Conservation (phyloP, 1,140 invertebrate species). For the Lasioglossum baleicum region DNA sequence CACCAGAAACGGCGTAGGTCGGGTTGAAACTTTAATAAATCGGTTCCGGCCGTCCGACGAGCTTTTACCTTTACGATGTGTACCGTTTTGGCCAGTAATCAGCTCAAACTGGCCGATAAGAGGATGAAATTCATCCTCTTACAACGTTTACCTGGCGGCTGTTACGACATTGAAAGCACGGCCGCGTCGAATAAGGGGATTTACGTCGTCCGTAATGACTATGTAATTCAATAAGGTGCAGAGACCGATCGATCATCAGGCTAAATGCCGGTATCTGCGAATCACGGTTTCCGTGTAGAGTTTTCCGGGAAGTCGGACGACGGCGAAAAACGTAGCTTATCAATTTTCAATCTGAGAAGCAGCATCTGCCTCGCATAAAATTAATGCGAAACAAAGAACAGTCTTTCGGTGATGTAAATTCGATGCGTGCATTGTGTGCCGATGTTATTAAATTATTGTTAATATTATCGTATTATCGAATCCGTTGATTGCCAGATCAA, state of each 20-base stretch:
- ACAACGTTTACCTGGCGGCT: not conserved
- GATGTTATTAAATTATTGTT: no score
- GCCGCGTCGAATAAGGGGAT: conserved; percentile 14
- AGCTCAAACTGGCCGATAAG: conserved; percentile 45
- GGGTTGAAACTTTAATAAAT: conserved; percentile 28
- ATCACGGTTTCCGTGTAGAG: not conserved
- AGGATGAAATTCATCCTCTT: conserved; percentile 49
- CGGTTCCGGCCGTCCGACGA: not conserved
- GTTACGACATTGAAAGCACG: conserved; percentile 24
- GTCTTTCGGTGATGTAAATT: no score
- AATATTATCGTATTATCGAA: no score
- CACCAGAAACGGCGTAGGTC: not conserved
- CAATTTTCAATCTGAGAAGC: no score
- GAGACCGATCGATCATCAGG: not conserved
- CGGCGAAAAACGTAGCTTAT: no score
- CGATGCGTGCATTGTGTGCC: no score
- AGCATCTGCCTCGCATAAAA: no score
- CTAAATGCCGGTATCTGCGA: not conserved
- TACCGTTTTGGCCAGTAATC: conserved; percentile 33
- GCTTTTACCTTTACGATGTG: conserved; percentile 34
- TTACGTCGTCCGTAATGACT: conserved; percentile 8
- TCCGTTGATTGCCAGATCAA: no score
- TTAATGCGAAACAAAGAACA: no score
- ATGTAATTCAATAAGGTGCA: not conserved
- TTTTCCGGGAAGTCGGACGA: not conserved